Base-by-base conservation (phyloP, 2,113 vertebrate species). In the Pitta sordida region DNA sequence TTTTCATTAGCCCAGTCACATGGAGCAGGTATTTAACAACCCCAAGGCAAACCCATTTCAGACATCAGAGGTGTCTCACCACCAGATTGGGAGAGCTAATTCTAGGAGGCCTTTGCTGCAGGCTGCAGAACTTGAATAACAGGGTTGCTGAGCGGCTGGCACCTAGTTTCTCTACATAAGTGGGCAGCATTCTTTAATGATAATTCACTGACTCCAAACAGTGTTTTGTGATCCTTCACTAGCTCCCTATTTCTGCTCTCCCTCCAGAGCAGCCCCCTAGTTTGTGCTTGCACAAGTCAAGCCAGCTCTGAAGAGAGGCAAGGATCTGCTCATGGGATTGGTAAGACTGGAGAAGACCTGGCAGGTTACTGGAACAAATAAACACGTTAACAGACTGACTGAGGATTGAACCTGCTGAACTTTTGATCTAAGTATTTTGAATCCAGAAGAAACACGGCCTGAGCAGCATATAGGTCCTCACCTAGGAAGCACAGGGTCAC, bases 1-100 rank as follows among this genome's bases (percentile, higher is more conserved):
- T 94, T 88, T 96, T 94, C 95, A 96, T 97, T 88, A 86, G 90
- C 68, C 58, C 82, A 90, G 91, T 97, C 97, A 98, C 93, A 76
- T 97, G 96, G 84, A 95, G 75, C 63, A 91, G 84, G 82, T 86
- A 94, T 97, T 96, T 94, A 95, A 96, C 86, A 94, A 93, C 85
- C 84, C 37, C 68, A 80, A 86, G 85, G 91, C 74, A 94, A 97
- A 89, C 86, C 71, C 36, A 15, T 88, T 95, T 90, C 93, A 87
- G 94, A 60, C 86, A 94, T 82, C 78, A 81, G 90, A 96, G 80
- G 46, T 88, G 73, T 91, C 81, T 87, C 91, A 78, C 78, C 74
- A 67, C 51, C 92, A 74, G 63, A 78, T 17, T 83, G 60, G 30
- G 63, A 85, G 36, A 83, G 58, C 64, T 56, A 86, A 88, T 93